Conservation (phyloP, 1,140 invertebrate species). For the Polyergus mexicanus region DNA sequence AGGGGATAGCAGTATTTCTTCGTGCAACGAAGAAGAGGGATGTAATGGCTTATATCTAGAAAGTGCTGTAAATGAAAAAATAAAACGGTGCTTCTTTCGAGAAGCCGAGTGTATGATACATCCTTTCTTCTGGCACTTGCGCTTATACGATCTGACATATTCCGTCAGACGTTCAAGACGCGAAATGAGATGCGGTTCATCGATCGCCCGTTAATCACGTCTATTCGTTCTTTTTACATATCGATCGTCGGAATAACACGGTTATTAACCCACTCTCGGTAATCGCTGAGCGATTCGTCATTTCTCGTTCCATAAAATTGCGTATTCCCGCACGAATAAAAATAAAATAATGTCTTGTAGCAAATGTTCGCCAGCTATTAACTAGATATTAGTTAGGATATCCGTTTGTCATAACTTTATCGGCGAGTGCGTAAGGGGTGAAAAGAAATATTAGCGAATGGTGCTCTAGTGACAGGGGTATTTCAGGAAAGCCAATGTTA, state of each 20-base stretch:
- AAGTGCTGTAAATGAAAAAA: constrained; percentile 57
- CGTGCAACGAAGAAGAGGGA: constrained; percentile 55
- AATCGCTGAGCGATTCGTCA: constrained; percentile 13
- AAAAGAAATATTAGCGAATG: constrained; percentile 36
- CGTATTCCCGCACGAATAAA: neutral
- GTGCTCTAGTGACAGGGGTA: constrained; percentile 27
- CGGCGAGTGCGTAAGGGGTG: constrained; percentile 29
- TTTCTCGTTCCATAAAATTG: neutral
- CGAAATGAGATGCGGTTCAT: constrained; percentile 37
- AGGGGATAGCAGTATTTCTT: neutral
- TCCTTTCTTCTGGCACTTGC: constrained; percentile 13
- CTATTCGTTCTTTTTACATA: neutral
- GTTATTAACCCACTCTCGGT: constrained; percentile 47
- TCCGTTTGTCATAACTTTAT: neutral
- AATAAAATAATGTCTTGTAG: neutral
- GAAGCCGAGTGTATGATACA: constrained; percentile 68
- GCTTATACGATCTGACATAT: constrained; percentile 2
- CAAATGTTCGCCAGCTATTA: neutral
- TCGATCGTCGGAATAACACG: constrained; percentile 45
- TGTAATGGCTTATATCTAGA: constrained; percentile 30
- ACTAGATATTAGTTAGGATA: neutral
- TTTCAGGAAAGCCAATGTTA: constrained; percentile 24
- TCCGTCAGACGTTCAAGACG: neutral
- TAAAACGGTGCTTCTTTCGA: constrained; percentile 37
- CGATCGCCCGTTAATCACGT: constrained; percentile 44